phyloP scores from a whole-genome alignment of 2,113 vertebrate genomes.

The Arizona elegans region DNA sequence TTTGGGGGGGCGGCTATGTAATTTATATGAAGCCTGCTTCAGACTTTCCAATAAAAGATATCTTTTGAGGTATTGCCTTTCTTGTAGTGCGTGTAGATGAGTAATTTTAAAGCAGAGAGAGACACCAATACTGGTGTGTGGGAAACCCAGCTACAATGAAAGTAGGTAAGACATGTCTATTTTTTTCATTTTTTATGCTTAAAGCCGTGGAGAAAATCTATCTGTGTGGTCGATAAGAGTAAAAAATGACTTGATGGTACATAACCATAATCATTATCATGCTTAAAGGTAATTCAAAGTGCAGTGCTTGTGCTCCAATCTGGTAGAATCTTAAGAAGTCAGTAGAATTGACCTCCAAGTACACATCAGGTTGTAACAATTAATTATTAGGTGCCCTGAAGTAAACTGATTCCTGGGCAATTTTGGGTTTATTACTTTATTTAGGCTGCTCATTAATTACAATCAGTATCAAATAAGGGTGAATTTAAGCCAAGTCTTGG shows the following conservation, averaged over 20 bases:
- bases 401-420: background rate
- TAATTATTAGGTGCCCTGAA: background rate
- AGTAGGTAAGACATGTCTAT: background rate
- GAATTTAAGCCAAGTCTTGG: background rate
- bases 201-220: background rate
- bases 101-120: background rate
- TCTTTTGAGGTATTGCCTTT: conserved; percentile 33
- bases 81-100: conserved; percentile 17
- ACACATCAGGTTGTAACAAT: background rate
- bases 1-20: conserved; percentile 19
- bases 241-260: background rate
- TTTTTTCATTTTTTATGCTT: background rate
- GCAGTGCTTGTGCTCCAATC: background rate
- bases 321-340: background rate
- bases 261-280: background rate
- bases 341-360: background rate
- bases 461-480: background rate
- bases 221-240: background rate
- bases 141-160: background rate
- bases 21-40: conserved; percentile 35
- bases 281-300: background rate
- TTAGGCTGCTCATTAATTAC: background rate
- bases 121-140: background rate
- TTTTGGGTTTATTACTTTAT: background rate
- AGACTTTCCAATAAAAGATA: conserved; percentile 57